Evolutionary conservation across 2,113 vertebrate species (phyloP), one percentile per base, ranked within the genome.

Genomic region (Gambusia affinis): DNA sequence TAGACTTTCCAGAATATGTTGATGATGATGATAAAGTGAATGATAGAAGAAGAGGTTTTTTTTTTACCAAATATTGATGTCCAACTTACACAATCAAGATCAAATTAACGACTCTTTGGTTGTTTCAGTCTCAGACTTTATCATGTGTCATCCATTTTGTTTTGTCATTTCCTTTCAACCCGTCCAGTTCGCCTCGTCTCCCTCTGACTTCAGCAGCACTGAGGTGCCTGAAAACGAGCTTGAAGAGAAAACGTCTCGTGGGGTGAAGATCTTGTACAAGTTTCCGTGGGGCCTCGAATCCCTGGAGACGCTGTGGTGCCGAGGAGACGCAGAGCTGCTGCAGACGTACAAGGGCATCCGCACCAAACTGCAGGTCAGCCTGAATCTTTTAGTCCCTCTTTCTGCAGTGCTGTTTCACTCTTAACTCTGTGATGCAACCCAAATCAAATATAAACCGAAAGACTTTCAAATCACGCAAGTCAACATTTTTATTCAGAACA

Each of bases 221-320:
- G 95, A 97, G 12, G 91, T 96, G 70, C 81, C 93, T 28, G 94
- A 94, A 83, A 78, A 88, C 12, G 90, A 94, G 31, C 79, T 91
- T 0, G 70, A 72, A 35, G 89, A 87, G 63, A 76, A 83, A 1
- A 93, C 93, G 3, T 92, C 94, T 24, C 95, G 90, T 79, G 96
- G 95, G n/a, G 92, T 94, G 79, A 87, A 87, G 73, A 92, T 99
- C 64, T 84, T 92, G 28, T 99, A 97, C 85, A 85, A 33, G 12
- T 99, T 99, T 86, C 97, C 97, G 0, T 98, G 97, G 97, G 98
- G 98, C 14, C 92, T 83, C 47, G 95, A 98, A 91, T 80, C 94
- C 4, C 76, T 99, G 89, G 98, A 99, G 93, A 96, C 94, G 0
- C 74, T 99, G 80, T 94, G 91, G 90, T 96, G 91, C 67, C 91